Conservation (phyloP, 1,140 invertebrate species). For the Argopecten irradians region DNA sequence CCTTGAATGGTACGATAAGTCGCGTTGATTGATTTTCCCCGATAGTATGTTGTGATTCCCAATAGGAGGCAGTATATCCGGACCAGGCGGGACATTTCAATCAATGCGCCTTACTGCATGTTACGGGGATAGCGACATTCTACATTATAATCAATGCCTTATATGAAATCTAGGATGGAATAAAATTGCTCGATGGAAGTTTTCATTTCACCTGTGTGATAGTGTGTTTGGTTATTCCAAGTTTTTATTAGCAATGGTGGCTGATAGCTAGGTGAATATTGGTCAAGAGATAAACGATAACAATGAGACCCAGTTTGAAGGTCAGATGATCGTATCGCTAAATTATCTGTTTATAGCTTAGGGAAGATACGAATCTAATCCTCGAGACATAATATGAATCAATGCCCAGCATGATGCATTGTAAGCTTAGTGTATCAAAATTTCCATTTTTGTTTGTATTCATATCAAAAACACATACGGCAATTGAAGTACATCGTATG, state of each 20-base stretch:
- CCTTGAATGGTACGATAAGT: background rate
- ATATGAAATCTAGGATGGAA: background rate
- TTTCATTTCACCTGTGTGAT: background rate
- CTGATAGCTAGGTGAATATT: too few species aligned
- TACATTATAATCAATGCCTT: background rate
- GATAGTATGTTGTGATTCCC: background rate
- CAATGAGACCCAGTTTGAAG: background rate
- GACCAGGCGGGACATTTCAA: constrained; percentile 1
- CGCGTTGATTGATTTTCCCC: background rate
- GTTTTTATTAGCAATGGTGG: background rate
- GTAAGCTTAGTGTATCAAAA: background rate
- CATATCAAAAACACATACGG: too few species aligned
- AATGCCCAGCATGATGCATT: background rate
- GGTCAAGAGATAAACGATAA: background rate
- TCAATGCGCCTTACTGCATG: constrained; percentile 20
- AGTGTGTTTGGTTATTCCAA: background rate
- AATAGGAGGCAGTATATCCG: background rate
- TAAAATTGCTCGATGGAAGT: background rate
- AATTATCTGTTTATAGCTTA: background rate
- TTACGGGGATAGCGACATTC: background rate
- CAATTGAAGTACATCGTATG: too few species aligned
- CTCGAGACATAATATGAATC: background rate
- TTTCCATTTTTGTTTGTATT: background rate
- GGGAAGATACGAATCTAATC: background rate
- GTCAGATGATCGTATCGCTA: background rate